Evolutionary conservation across 2,113 vertebrate genomes (phyloP).

Genomic region (Hystrix cristata): DNA sequence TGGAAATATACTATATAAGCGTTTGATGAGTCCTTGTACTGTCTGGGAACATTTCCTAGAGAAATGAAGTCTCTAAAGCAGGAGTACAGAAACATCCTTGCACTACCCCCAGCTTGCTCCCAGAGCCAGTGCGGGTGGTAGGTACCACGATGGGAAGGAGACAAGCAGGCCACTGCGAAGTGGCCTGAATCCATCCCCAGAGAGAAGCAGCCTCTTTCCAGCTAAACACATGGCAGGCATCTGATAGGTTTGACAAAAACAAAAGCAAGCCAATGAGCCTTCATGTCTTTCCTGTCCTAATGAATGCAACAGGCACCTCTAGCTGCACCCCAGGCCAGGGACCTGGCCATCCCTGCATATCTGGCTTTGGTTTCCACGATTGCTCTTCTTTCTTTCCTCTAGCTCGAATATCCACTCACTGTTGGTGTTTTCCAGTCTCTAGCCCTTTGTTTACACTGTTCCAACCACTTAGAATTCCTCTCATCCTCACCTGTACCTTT

Average conservation of each 20-base stretch:
- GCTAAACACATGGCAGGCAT: not conserved
- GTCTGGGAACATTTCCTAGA: slow-evolving; percentile 80
- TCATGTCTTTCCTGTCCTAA: rapidly evolving
- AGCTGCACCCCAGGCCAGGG: rapidly evolving
- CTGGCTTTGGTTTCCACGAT: not conserved
- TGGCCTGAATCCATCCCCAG: slow-evolving; percentile 10
- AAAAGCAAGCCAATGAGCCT: not conserved
- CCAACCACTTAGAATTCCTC: not conserved
- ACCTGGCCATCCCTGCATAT: not conserved
- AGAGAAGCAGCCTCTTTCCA: not conserved
- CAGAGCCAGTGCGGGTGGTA: slow-evolving; percentile 79
- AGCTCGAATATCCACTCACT: rapidly evolving
- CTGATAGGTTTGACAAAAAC: not conserved
- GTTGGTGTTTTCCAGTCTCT: not conserved
- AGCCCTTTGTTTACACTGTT: not conserved
- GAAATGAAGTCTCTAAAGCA: slow-evolving; percentile 82
- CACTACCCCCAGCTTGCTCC: not conserved
- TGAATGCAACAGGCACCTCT: not conserved
- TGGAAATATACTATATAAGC: slow-evolving; percentile 63
- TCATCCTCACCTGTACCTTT: not conserved
- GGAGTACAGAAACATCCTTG: not conserved
- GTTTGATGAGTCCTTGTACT: not conserved
- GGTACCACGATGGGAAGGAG: slow-evolving; percentile 64
- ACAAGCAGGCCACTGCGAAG: slow-evolving; percentile 59
- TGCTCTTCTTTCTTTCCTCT: not conserved